Conservation (phyloP, 2,888 invertebrate genomes). For the Dolichopus griseipennis region DNA sequence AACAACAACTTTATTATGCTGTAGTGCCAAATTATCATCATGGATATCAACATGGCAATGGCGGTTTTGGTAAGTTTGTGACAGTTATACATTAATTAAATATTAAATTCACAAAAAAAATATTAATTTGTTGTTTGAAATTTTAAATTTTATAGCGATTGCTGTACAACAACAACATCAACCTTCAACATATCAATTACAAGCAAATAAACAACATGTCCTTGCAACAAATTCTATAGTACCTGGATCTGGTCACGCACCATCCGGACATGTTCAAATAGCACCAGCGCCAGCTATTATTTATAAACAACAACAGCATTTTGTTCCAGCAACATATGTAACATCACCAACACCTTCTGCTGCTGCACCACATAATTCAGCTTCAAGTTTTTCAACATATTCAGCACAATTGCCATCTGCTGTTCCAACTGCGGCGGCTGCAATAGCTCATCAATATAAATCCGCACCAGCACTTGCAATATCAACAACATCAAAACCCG, state of each 20-base stretch:
- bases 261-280: not conserved
- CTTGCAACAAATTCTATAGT: not conserved
- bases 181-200: not conserved
- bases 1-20: not conserved
- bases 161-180: not conserved
- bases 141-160: not conserved
- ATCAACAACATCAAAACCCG: not conserved
- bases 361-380: not conserved
- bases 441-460: not conserved
- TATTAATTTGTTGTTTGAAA: not conserved
- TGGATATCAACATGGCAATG: not conserved
- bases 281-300: not conserved
- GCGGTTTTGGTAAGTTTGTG: not conserved
- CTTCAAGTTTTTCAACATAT: conserved; percentile 7
- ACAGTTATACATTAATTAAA: no score
- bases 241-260: not conserved
- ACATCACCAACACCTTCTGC: not conserved
- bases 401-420: not conserved
- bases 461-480: not conserved
- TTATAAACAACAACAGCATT: not conserved
- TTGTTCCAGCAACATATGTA: not conserved
- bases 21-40: not conserved
- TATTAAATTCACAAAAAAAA: no score
- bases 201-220: not conserved
- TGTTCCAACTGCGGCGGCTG: not conserved